Evolutionary conservation across 35 echinoderm and acorn worm genomes (phyloP), one percentile per base, ranked within the genome.

Genomic region (Ophioderma brevispina): DNA sequence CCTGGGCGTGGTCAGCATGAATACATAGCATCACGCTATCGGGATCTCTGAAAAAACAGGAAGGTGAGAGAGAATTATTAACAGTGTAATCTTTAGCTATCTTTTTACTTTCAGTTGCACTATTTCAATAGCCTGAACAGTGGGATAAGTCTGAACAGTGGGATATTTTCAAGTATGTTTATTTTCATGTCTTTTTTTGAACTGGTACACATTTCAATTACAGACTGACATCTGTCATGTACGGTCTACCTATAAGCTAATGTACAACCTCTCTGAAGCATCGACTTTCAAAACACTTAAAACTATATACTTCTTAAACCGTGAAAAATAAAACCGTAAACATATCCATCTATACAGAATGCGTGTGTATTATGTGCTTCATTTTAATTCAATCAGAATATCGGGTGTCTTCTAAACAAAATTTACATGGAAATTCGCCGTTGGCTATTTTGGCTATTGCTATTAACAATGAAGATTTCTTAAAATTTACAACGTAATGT

Each of bases 1-100:
- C 87, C 31, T 46, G 14, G 35, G 87, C 37, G 36, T 63, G 80
- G 42, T 89, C 77, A 11, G 78, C 87, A 52, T 80, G 77, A 0
- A 89, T 6, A 80, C 87, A 89, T 15, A 89, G 31, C 77, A 89
- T 59, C 33, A 89, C 78, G 17, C 34, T 32, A 15, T 89, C 39
- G 15, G 87, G 87, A 17, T 89, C 87, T 32, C 87, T 89, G 87
- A 10, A 32, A 81, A 81, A 23, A 33, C 15, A 77, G 42, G 10
- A 63, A 31, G 35, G 13, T 35, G 52, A 37, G 32, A 10, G 0
- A 32, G 5, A 30, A n/a, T 31, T 0, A 15, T 4, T 83, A 3
- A 39, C 40, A 42, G 23, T 2, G 32, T 77, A 77, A 52, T 11
- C 8, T 11, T 21, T 11, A 11, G 46, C 21, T 8, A 21, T 21